Conservation (phyloP, 1,140 invertebrate genomes). For the Nephila pilipes region DNA sequence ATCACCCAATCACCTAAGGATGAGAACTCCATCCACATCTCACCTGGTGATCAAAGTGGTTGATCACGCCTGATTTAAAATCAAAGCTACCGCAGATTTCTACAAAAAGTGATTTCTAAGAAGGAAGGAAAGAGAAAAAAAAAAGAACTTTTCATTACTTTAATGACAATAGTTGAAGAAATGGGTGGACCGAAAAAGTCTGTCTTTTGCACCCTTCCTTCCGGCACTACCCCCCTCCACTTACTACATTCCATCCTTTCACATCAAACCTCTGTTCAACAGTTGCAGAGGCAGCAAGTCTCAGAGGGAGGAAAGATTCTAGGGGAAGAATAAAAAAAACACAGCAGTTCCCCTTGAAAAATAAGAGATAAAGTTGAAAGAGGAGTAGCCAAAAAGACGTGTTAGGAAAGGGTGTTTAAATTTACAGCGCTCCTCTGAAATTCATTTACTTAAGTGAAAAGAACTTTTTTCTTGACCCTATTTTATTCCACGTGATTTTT, state of each 20-base stretch:
- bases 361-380: slow-evolving; percentile 35
- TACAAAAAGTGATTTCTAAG: slow-evolving; percentile 5
- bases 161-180: slow-evolving; percentile 56
- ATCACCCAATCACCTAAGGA: neutral
- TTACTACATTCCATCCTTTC: slow-evolving; percentile 11
- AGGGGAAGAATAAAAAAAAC: neutral
- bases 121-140: neutral
- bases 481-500: neutral
- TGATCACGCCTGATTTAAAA: slow-evolving; percentile 50
- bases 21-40: neutral
- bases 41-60: slow-evolving; percentile 49
- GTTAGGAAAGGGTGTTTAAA: slow-evolving; percentile 62
- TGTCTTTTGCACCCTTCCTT: slow-evolving; percentile 22
- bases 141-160: slow-evolving; percentile 64
- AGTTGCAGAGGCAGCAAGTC: slow-evolving; percentile 53
- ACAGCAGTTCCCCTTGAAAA: neutral
- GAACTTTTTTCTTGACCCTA: slow-evolving; percentile 67
- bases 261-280: slow-evolving; percentile 35
- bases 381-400: slow-evolving; percentile 35
- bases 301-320: neutral
- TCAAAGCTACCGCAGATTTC: slow-evolving; percentile 42
- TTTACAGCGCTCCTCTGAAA: slow-evolving; percentile 61
- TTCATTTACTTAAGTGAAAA: slow-evolving; percentile 73
- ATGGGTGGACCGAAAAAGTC: slow-evolving; percentile 45
- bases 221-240: neutral